Conservation (phyloP, 1,140 invertebrate species). For the Geopemphigus sp. region DNA sequence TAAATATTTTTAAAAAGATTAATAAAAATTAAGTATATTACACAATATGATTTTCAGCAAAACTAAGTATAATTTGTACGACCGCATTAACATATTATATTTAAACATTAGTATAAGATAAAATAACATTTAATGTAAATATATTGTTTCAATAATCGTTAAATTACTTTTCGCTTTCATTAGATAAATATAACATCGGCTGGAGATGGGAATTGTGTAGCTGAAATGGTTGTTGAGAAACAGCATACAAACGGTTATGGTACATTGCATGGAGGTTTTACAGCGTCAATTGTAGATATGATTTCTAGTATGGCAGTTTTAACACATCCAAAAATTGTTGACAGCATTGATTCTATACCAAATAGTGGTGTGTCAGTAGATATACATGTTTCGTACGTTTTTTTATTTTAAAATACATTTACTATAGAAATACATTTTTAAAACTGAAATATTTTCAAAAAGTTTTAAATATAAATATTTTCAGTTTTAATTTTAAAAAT, state of each 20-base stretch:
- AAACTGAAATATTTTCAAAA: too few relatives aligned
- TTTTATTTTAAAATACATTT: not conserved
- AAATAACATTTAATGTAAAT: not conserved
- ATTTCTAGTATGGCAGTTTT: slow-evolving; percentile 79
- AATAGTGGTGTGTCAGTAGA: slow-evolving; percentile 69
- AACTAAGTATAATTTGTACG: too few relatives aligned
- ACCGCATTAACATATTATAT: too few relatives aligned
- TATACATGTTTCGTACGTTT: slow-evolving; percentile 67
- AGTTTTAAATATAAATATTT: too few relatives aligned
- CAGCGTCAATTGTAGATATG: slow-evolving; percentile 76
- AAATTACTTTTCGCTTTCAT: slow-evolving; percentile 51
- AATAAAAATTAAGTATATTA: not conserved
- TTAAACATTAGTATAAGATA: too few relatives aligned
- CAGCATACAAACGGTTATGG: slow-evolving; percentile 76
- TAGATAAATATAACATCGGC: slow-evolving; percentile 70
- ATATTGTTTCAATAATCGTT: not conserved
- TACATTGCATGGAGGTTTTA: slow-evolving; percentile 80
- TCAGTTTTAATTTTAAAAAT: too few relatives aligned
- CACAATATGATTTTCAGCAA: too few relatives aligned
- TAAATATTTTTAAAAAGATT: not conserved
- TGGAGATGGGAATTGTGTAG: slow-evolving; percentile 66
- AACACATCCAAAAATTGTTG: slow-evolving; percentile 61
- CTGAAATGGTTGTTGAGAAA: slow-evolving; percentile 72
- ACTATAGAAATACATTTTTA: not conserved
- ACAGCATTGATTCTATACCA: slow-evolving; percentile 55